These are phyloP conservation scores for Trachelipus rathkii DNA, from an alignment of 1,140 invertebrate genomes.

Conservation along the genomic window DNA sequence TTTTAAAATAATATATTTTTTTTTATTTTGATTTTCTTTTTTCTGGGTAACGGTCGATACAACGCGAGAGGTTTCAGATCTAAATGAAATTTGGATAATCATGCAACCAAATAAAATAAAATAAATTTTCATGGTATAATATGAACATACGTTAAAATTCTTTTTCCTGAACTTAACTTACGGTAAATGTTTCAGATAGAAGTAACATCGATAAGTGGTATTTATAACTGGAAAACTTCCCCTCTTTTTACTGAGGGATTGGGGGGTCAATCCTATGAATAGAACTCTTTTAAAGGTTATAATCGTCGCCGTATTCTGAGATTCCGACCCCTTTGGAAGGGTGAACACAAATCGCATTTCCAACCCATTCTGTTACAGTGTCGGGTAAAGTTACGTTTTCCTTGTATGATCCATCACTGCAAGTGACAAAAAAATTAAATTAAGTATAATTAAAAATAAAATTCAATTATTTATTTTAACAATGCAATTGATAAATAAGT, in stretches of 20 bases:
- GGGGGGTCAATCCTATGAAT: constrained; percentile 64
- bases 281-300: constrained; percentile 67
- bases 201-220: constrained; percentile 69
- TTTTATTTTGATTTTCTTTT: no score
- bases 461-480: no score
- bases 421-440: not conserved
- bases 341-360: constrained; percentile 64
- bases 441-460: no score
- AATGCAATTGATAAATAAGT: no score
- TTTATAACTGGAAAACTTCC: constrained; percentile 64
- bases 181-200: constrained; percentile 59
- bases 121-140: no score
- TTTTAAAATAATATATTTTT: no score
- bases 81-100: no score
- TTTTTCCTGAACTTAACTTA: no score
- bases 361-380: constrained; percentile 69
- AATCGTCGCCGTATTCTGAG: constrained; percentile 55
- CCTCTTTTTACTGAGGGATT: constrained; percentile 66
- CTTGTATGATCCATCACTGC: constrained; percentile 16
- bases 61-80: no score
- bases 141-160: no score
- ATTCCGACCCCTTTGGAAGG: constrained; percentile 61
- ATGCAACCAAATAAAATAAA: no score
- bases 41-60: no score
- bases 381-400: constrained; percentile 59